These are phyloP conservation scores for Nothocercus nigrocapillus DNA, from an alignment of 2,113 vertebrate species.

Conservation along the genomic window DNA sequence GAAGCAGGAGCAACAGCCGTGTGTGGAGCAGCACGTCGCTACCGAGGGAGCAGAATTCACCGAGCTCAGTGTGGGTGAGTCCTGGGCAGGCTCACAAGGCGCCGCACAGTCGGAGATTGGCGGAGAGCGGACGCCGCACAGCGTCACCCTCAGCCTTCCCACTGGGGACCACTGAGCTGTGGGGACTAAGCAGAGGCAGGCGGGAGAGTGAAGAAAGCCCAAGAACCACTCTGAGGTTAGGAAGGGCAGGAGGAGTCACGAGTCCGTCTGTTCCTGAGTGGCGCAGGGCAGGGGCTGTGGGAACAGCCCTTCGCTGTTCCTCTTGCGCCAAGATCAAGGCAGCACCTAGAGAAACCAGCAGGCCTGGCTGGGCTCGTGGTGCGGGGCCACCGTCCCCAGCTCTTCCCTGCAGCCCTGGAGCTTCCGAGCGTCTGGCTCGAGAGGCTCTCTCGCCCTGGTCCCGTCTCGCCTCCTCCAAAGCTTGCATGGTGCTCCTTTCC, in stretches of 20 bases:
- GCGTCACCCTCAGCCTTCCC: neutral
- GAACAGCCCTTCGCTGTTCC: neutral
- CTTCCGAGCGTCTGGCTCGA: neutral
- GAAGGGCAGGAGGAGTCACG: neutral
- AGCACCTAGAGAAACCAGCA: neutral
- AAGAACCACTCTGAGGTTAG: neutral
- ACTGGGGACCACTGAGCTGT: neutral
- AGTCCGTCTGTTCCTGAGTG: neutral
- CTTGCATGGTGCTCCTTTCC: neutral
- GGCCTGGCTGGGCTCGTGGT: neutral
- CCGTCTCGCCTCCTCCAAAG: too few relatives aligned
- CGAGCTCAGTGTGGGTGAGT: conserved; percentile 21
- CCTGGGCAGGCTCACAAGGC: rapidly evolving
- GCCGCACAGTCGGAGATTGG: neutral
- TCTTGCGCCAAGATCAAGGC: neutral
- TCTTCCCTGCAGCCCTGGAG: neutral
- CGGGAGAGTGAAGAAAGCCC: neutral
- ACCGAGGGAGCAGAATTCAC: neutral
- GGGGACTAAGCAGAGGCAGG: neutral
- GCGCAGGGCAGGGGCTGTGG: neutral
- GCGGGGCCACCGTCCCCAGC: too few relatives aligned
- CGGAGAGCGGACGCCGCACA: neutral
- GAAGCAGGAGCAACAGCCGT: neutral
- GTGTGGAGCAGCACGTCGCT: neutral
- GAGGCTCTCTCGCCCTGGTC: neutral